A percentile compares a stretch with the other conserved stretches of the same genome.
phyloP scores from a whole-genome alignment of 2,113 vertebrate genomes.

The Microtus montanus region DNA sequence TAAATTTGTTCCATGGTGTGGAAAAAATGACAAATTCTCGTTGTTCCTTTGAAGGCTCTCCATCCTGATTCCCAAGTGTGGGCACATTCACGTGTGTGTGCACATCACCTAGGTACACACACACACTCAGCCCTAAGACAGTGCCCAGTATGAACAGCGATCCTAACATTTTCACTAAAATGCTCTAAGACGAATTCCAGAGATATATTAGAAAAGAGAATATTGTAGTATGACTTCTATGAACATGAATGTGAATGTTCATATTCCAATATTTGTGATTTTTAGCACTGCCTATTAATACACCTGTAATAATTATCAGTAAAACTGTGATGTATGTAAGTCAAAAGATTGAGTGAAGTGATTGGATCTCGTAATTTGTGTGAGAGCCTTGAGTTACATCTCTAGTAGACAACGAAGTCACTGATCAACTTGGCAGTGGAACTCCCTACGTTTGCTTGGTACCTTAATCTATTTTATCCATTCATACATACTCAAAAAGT shows the following conservation, averaged over 20 bases:
- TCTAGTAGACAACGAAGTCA: neutral
- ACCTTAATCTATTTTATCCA: neutral
- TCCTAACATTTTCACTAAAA: neutral
- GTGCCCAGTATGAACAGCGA: neutral
- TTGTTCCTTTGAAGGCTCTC: neutral
- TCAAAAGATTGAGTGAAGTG: neutral
- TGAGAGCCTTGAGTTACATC: neutral
- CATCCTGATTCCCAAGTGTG: neutral
- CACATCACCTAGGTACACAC: neutral
- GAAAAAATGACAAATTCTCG: neutral
- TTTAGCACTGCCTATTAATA: neutral
- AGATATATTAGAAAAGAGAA: neutral
- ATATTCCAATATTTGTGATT: neutral
- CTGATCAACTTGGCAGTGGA: no score
- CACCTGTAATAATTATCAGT: neutral
- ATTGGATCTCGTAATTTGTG: neutral
- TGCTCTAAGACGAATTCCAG: neutral
- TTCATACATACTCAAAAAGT: neutral
- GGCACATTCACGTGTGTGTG: neutral
- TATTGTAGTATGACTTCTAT: neutral
- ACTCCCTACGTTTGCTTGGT: no score
- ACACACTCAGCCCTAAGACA: neutral
- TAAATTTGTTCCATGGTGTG: neutral
- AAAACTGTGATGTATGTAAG: neutral
- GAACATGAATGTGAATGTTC: neutral